These are phyloP conservation scores for Halictus rubicundus DNA, from an alignment of 1,140 invertebrate genomes.

Conservation along the genomic window DNA sequence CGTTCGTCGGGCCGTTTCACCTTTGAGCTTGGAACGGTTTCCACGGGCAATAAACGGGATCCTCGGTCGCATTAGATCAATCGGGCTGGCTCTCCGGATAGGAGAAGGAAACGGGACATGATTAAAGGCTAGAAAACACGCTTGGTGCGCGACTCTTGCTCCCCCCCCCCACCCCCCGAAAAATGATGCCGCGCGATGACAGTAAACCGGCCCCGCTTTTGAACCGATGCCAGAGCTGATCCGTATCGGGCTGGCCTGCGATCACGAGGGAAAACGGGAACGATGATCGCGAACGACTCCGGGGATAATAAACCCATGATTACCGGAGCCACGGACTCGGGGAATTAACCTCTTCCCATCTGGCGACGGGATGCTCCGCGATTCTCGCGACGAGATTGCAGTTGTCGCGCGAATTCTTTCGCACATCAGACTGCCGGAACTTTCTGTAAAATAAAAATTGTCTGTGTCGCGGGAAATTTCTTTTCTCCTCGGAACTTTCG, in stretches of 20 bases:
- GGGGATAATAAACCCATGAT: conserved; percentile 16
- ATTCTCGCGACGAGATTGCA: too few species aligned
- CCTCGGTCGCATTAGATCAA: too few species aligned
- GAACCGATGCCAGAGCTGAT: conserved; percentile 29
- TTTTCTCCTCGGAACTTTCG: too few species aligned
- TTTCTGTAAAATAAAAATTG: too few species aligned
- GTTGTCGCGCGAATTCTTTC: too few species aligned
- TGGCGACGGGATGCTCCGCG: too few species aligned
- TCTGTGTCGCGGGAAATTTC: too few species aligned
- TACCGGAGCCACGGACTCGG: not conserved
- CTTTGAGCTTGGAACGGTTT: too few species aligned
- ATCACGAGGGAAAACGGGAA: conserved; percentile 15
- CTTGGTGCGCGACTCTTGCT: not conserved
- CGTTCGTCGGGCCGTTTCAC: too few species aligned
- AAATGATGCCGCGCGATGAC: conserved; percentile 10
- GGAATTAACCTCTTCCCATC: not conserved
- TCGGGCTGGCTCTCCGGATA: too few species aligned
- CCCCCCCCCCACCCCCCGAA: not conserved
- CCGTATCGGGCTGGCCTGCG: conserved; percentile 14
- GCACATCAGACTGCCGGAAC: too few species aligned
- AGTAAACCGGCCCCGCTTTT: not conserved
- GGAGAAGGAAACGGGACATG: not conserved
- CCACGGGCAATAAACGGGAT: too few species aligned
- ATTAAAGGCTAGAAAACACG: conserved; percentile 6
- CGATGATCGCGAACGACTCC: conserved; percentile 9